A percentile compares a stretch with the other conserved stretches of the same genome.
Conservation (phyloP, 2,113 vertebrate genomes). For the Mormoops blainvillei region DNA sequence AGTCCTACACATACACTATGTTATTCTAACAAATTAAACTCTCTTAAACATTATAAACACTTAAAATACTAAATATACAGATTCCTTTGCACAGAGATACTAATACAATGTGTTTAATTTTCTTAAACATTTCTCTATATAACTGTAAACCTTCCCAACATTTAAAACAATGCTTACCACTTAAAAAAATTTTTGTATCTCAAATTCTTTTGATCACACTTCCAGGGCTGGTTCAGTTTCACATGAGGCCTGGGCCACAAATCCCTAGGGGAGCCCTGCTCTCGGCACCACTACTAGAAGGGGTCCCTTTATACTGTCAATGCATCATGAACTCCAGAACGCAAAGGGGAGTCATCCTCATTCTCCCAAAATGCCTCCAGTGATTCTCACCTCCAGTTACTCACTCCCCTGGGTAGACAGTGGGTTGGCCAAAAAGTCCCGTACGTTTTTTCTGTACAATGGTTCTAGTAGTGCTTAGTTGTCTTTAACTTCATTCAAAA, state of each 20-base stretch:
- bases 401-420: not conserved
- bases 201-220: not conserved
- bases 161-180: not conserved
- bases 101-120: slow-evolving; percentile 8
- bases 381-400: not conserved
- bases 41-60: slow-evolving; percentile 22
- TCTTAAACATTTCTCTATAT: slow-evolving; percentile 27
- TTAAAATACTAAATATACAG: not conserved
- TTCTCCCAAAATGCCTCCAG: not conserved
- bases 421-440: no score
- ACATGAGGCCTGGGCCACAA: not conserved
- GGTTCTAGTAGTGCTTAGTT: no score
- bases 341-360: not conserved
- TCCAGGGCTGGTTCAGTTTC: not conserved
- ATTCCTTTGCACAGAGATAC: slow-evolving; percentile 41
- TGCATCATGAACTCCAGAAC: not conserved
- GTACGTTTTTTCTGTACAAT: no score
- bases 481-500: no score
- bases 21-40: slow-evolving; percentile 43
- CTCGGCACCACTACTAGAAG: not conserved
- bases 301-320: not conserved
- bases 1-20: not conserved
- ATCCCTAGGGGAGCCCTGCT: not conserved
- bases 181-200: not conserved
- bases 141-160: not conserved